These are phyloP conservation scores for Leptinotarsa haldemani DNA, from an alignment of 2,888 invertebrate genomes.

Conservation along the genomic window DNA sequence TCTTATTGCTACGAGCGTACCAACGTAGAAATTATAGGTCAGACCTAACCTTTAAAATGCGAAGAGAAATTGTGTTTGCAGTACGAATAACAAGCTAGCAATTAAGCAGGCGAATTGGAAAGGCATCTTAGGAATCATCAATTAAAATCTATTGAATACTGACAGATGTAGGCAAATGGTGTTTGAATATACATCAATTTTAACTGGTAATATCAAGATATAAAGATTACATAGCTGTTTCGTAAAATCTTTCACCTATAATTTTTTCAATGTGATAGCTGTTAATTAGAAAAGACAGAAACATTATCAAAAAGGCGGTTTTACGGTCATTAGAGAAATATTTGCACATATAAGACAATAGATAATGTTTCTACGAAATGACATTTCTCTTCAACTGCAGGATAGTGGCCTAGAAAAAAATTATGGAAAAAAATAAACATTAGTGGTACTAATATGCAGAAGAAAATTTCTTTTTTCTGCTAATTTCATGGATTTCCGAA, in stretches of 20 bases:
- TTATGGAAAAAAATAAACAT: no score
- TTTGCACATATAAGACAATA: no score
- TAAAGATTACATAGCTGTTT: background rate
- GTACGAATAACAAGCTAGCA: slow-evolving; percentile 25
- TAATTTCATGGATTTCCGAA: no score
- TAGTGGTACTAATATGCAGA: no score
- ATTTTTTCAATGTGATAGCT: background rate
- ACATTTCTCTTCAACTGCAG: no score
- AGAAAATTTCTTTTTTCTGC: no score
- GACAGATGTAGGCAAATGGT: slow-evolving; percentile 17
- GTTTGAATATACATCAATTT: slow-evolving; percentile 6
- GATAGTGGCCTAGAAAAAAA: no score
- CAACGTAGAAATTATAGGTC: slow-evolving; percentile 52
- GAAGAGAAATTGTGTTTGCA: slow-evolving; percentile 41
- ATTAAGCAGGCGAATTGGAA: slow-evolving; percentile 10
- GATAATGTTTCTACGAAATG: no score
- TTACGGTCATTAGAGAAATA: no score
- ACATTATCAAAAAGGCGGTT: no score
- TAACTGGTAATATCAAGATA: background rate
- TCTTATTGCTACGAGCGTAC: slow-evolving; percentile 46
- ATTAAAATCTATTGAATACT: slow-evolving; percentile 12
- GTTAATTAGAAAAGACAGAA: no score
- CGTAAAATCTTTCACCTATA: background rate
- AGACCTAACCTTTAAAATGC: slow-evolving; percentile 44
- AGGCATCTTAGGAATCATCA: slow-evolving; percentile 14